These are phyloP conservation scores for Cerastoderma edule DNA, from an alignment of 2,888 invertebrate genomes.

Conservation along the genomic window DNA sequence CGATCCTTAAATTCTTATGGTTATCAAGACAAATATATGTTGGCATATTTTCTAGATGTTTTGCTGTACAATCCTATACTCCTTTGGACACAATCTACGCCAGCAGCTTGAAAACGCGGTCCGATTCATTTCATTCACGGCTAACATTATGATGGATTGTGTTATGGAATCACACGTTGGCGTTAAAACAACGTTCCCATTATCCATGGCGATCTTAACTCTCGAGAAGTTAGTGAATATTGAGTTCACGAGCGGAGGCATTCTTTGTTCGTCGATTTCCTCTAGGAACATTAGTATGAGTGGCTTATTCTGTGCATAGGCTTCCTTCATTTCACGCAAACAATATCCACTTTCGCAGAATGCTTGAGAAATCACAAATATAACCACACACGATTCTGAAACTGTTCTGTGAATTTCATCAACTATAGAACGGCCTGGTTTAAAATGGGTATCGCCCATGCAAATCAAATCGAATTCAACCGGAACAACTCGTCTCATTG, in stretches of 20 bases:
- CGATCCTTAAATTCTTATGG: too few species aligned
- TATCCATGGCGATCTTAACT: background rate
- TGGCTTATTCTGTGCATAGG: conserved; percentile 17
- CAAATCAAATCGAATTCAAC: conserved; percentile 14
- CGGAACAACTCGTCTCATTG: background rate
- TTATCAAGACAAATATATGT: too few species aligned
- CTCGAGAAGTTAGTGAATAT: background rate
- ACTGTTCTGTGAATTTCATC: conserved; percentile 21
- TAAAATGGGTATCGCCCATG: conserved; percentile 13
- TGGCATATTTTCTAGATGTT: too few species aligned
- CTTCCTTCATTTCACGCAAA: conserved; percentile 18
- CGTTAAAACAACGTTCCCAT: conserved; percentile 14
- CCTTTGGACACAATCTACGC: too few species aligned
- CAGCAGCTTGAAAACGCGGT: too few species aligned
- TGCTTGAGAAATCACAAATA: conserved; percentile 2
- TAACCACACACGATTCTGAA: background rate
- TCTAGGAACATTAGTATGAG: conserved; percentile 22
- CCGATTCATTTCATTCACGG: too few species aligned
- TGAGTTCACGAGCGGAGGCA: background rate
- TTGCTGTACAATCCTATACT: too few species aligned
- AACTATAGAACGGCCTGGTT: conserved; percentile 8
- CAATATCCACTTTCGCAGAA: conserved; percentile 17
- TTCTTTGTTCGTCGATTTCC: background rate
- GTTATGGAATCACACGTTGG: conserved; percentile 3
- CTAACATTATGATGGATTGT: background rate